Evolutionary conservation across 2,888 invertebrate species (phyloP), one percentile per base, ranked within the genome.

Genomic region (Pterostichus niger): DNA sequence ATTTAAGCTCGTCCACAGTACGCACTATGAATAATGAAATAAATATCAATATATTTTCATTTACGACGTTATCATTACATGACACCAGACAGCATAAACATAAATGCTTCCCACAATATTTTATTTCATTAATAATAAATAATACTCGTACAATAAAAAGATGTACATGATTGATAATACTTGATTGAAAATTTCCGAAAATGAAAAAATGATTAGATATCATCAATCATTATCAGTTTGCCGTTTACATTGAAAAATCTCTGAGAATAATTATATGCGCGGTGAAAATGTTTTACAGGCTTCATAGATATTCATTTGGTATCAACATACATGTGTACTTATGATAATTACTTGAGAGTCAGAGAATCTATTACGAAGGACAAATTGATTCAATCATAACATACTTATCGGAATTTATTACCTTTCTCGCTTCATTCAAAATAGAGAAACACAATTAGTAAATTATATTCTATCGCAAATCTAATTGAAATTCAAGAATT

Each of bases 151-250:
- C 59, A 59, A 24, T 11, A 59, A 59, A 59, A 33, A 59, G 2
- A 9, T 31, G 31, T 31, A 33, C 31, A 24, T 59, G 59, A 59
- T 59, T 24, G 59, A 59, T 59, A 59, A 59, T 11, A 31, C 59
- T 59, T 59, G 24, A 59, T 15, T 59, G 11, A 24, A 59, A 31
- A 59, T 59, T 59, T 31, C 59, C 6, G 31, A 59, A 59, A 59
- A 59, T 59, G 31, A 33, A 59, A 59, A 59, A 59, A 15, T 59
- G 59, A 59, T 59, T 59, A 59, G 24, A 9, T 59, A 24, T 31
- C 59, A 59, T 59, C 31, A 59, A 59, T 59, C 59, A 59, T n/a
- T 59, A 59, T 59, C 59, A 59, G 24, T 59, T 59, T 31, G 24
- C 24, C 24, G 24, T 24, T 24, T 24, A 9, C 59, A 11, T 59